These are phyloP conservation scores for Neotoma lepida DNA, from an alignment of 2,113 vertebrate species.

Conservation along the genomic window DNA sequence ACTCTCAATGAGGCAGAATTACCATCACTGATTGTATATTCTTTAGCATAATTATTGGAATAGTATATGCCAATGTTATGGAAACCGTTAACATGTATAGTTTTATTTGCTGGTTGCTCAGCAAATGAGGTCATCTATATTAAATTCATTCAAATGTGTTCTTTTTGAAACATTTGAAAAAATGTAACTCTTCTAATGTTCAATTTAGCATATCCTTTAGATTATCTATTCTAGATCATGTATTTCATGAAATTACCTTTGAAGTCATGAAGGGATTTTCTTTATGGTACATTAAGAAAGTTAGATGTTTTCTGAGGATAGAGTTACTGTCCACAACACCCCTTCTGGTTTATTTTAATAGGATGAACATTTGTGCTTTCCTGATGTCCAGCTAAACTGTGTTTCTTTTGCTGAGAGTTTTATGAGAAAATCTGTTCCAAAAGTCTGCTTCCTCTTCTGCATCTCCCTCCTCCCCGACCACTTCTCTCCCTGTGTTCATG, in stretches of 20 bases:
- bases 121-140: conserved; percentile 64
- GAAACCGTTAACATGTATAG: conserved; percentile 22
- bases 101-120: conserved; percentile 68
- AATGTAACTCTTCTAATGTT: conserved; percentile 46
- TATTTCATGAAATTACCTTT: conserved; percentile 60
- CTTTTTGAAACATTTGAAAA: conserved; percentile 38
- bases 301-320: conserved; percentile 55
- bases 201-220: conserved; percentile 59
- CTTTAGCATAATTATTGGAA: conserved; percentile 52
- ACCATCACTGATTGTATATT: conserved; percentile 30
- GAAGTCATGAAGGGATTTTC: conserved; percentile 58
- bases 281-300: conserved; percentile 66
- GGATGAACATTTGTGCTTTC: conserved; percentile 69
- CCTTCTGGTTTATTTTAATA: conserved; percentile 63
- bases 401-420: conserved; percentile 34
- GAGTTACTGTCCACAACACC: conserved; percentile 63
- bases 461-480: not conserved
- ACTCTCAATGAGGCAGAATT: conserved; percentile 59
- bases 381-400: conserved; percentile 66
- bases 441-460: not conserved
- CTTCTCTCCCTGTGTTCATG: not conserved
- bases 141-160: conserved; percentile 70
- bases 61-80: conserved; percentile 46
- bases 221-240: conserved; percentile 51
- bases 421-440: not conserved